Evolutionary conservation across 64 coral and sea anemone species (phyloP).

Genomic region (Dendronephthya gigantea): DNA sequence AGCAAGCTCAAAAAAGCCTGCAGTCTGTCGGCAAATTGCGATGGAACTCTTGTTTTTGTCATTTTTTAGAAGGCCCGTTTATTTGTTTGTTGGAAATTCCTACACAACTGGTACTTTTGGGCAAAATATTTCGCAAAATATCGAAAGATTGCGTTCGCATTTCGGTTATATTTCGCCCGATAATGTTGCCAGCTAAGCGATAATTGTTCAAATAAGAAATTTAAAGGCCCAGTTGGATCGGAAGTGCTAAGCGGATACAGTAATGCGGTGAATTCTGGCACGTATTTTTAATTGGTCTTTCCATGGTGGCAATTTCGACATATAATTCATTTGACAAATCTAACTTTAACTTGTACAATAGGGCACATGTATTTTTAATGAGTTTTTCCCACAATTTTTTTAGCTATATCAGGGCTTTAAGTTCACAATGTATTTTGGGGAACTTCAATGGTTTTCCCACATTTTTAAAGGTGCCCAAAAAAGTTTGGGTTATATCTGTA

Average conservation of each 20-base stretch:
- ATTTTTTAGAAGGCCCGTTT: background rate
- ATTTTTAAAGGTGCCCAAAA: background rate
- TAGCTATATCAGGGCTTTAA: background rate
- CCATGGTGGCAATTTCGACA: background rate
- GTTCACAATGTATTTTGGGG: background rate
- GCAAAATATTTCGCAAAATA: background rate
- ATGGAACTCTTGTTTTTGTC: background rate
- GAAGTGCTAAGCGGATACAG: background rate
- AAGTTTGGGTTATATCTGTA: background rate
- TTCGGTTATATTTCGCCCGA: background rate
- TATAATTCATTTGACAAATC: background rate
- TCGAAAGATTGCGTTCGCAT: background rate
- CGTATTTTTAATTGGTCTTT: background rate
- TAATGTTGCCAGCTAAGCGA: background rate
- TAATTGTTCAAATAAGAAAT: background rate
- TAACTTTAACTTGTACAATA: background rate
- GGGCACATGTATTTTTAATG: background rate
- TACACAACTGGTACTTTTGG: background rate
- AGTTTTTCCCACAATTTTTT: background rate
- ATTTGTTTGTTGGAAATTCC: slow-evolving; percentile 1
- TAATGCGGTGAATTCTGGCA: background rate
- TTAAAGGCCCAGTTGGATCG: background rate
- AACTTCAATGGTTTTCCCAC: too few relatives aligned
- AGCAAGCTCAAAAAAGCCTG: background rate
- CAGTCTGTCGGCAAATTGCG: background rate